Conservation (phyloP, 2,888 invertebrate genomes). For the Lasioglossum marginatum region DNA sequence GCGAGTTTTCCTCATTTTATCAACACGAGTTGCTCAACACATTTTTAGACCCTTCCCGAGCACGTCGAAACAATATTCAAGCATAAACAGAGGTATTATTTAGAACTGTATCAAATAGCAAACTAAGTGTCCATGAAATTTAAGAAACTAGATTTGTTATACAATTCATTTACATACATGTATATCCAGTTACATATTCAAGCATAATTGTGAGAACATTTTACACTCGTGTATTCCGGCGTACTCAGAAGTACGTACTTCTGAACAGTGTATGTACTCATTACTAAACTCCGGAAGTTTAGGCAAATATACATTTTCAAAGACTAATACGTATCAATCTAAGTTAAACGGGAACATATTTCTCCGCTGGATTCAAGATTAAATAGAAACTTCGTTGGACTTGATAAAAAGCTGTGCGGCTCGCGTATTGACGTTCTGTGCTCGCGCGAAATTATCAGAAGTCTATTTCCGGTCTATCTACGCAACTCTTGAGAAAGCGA, state of each 20-base stretch:
- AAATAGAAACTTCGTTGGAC: neutral
- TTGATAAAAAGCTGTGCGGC: neutral
- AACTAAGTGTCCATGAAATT: too few species aligned
- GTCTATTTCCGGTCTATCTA: neutral
- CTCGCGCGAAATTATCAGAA: neutral
- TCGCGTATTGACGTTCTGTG: neutral
- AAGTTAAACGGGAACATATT: neutral
- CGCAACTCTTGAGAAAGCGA: neutral
- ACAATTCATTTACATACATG: too few species aligned
- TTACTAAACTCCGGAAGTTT: neutral
- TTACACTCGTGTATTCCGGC: neutral
- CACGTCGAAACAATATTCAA: neutral
- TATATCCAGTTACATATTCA: neutral
- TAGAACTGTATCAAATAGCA: neutral
- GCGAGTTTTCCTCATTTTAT: neutral
- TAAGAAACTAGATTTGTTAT: too few species aligned
- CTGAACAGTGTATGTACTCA: slow-evolving; percentile 4
- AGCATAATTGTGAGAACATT: neutral
- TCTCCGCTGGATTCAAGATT: neutral
- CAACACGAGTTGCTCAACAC: neutral
- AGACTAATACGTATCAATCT: neutral
- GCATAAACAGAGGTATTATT: neutral
- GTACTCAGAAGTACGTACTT: neutral
- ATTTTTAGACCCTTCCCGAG: neutral
- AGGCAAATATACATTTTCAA: neutral